A percentile compares a stretch with the other conserved stretches of the same genome.
These are phyloP conservation scores for Tridacna crocea DNA, from an alignment of 2,888 invertebrate genomes.

Conservation along the genomic window DNA sequence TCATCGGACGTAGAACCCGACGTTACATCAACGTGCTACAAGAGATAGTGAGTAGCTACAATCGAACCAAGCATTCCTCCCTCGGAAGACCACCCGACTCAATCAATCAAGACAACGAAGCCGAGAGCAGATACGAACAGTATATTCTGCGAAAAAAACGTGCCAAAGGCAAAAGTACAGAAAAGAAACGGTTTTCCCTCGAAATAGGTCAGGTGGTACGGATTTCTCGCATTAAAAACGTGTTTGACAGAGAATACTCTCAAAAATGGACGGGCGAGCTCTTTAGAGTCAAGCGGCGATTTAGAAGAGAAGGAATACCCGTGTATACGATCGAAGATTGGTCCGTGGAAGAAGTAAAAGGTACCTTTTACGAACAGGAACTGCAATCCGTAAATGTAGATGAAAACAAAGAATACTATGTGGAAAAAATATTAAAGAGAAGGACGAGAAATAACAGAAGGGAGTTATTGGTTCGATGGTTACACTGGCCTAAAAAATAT, in stretches of 20 bases:
- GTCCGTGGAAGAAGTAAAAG: constrained; percentile 39
- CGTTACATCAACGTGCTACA: constrained; percentile 31
- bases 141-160: constrained; percentile 20
- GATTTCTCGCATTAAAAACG: constrained; percentile 29
- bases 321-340: constrained; percentile 43
- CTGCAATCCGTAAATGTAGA: constrained; percentile 47
- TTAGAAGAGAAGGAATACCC: constrained; percentile 39
- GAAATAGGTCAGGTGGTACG: constrained; percentile 46
- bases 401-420: constrained; percentile 34
- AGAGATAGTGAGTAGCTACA: constrained; percentile 40
- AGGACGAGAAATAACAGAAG: constrained; percentile 26
- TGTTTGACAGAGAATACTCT: constrained; percentile 55
- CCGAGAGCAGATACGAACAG: constrained; percentile 29
- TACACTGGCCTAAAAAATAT: constrained; percentile 60
- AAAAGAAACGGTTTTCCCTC: neutral
- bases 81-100: constrained; percentile 31
- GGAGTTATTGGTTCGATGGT: constrained; percentile 53
- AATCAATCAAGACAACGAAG: constrained; percentile 27
- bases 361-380: constrained; percentile 50
- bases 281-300: constrained; percentile 40
- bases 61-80: constrained; percentile 38
- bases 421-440: constrained; percentile 48
- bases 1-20: no score
- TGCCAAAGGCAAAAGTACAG: no score
- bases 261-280: constrained; percentile 57